Conservation (phyloP, 2,888 invertebrate genomes). For the Tetranychus truncatus region DNA sequence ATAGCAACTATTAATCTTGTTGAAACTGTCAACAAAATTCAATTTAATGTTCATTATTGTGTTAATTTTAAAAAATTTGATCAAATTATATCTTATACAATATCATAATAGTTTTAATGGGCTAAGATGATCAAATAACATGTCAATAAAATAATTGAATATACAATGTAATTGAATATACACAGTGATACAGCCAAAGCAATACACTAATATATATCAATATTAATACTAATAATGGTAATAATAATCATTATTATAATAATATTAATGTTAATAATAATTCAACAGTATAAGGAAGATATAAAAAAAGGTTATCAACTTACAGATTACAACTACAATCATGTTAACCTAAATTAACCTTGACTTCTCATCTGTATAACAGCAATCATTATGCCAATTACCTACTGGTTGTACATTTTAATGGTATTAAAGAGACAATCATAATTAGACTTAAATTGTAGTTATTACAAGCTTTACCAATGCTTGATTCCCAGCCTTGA, state of each 20-base stretch:
- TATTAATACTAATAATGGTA: background rate
- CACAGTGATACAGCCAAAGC: background rate
- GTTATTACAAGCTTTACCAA: too few species aligned
- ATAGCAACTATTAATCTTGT: too few species aligned
- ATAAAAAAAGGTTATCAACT: conserved; percentile 5
- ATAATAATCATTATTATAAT: background rate
- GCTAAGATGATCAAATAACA: conserved; percentile 2
- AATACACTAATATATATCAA: too few species aligned
- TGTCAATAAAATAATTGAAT: background rate
- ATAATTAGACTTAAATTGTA: too few species aligned
- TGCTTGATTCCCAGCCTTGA: too few species aligned
- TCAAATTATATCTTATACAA: background rate
- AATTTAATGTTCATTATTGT: background rate
- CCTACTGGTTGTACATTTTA: too few species aligned
- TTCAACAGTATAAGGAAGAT: background rate
- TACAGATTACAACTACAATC: background rate
- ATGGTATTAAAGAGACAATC: too few species aligned
- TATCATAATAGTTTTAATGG: background rate
- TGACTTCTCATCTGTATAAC: background rate
- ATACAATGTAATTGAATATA: background rate
- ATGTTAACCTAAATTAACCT: conserved; percentile 1
- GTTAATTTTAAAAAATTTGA: background rate
- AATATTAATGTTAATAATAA: background rate
- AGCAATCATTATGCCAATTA: too few species aligned
- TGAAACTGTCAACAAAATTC: too few species aligned